These are phyloP conservation scores for Phyllotreta cruciferae DNA, from an alignment of 2,888 invertebrate genomes.

Conservation along the genomic window DNA sequence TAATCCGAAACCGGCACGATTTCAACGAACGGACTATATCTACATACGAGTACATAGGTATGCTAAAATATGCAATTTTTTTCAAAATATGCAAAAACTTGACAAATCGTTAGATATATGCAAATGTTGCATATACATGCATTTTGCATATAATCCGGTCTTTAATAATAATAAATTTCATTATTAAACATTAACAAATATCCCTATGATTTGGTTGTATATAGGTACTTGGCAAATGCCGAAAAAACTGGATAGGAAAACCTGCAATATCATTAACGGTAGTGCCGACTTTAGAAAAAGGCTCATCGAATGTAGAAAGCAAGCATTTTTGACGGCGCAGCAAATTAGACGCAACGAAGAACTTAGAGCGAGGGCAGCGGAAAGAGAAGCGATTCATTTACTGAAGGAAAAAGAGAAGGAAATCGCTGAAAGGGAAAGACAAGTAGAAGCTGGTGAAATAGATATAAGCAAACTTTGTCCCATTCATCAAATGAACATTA, in stretches of 20 bases:
- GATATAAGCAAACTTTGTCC: background rate
- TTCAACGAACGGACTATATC: too few species aligned
- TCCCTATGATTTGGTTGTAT: constrained; percentile 5
- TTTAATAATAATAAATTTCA: too few species aligned
- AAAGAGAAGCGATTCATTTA: background rate
- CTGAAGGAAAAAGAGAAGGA: background rate
- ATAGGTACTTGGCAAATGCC: constrained; percentile 40
- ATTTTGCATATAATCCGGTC: too few species aligned
- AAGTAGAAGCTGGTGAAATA: background rate
- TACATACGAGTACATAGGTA: too few species aligned
- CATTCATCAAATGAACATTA: constrained; percentile 6
- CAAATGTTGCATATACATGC: too few species aligned
- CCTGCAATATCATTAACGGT: constrained; percentile 14
- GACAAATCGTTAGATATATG: too few species aligned
- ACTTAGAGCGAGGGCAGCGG: background rate
- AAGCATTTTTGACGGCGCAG: constrained; percentile 1
- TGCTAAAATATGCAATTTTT: too few species aligned
- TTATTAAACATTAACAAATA: too few species aligned
- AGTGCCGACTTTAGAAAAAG: background rate
- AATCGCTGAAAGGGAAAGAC: background rate
- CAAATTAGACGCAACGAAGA: background rate
- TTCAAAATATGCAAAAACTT: too few species aligned
- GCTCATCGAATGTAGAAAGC: background rate
- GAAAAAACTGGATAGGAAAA: constrained; percentile 40
- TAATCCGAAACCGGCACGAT: too few species aligned